Base-by-base conservation (phyloP, 92 coral and sea anemone genomes). In the Palythoa heliodiscus region DNA sequence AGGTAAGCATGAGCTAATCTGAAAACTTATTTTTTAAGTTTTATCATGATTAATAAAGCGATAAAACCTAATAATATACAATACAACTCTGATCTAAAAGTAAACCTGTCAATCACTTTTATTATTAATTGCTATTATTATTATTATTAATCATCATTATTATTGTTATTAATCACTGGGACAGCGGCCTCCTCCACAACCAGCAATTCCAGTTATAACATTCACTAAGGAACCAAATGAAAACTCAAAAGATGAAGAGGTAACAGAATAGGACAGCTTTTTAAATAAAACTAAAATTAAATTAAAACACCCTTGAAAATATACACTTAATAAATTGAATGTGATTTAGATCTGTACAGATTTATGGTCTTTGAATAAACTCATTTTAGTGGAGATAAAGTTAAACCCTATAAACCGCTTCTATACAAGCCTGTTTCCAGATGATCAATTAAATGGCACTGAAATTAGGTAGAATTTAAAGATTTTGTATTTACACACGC, bases 231-330 rank as follows among this genome's bases (percentile, higher is more conserved):
- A 78, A 64, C 68, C 90, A 92, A 89, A 85, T 13, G 88, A 84
- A 2, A 89, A 90, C 74, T 70, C 90, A 6, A 90, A 89, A 37
- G 86, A 86, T 9, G 93, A 93, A 39, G 91, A 91, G 37, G 75
- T 78, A 67, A 75, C 38, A 22, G 12, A 12, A 19, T 6, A 22
- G 22, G 19, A 20, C 22, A 63, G 10, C 22, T 63, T 23, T 63
- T 17, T 63, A 17, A 63, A 63, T 10, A 23, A n/a, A n/a, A 63
- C 22, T n/a, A 63, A 63, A 63, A 5, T 23, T 63, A 17, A n/a
- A 63, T 3, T 43, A 43, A 43, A 43, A 43, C 50, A 43, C 50
- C 6, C 50, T 43, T 43, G 6, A 43, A 43, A 43, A 43, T 8
- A 43, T 1, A 43, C 50, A 5, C 0, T 3, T 6, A 43, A 43